Evolutionary conservation across 2,113 vertebrate species (phyloP).

Genomic region (Cololabis saira): DNA sequence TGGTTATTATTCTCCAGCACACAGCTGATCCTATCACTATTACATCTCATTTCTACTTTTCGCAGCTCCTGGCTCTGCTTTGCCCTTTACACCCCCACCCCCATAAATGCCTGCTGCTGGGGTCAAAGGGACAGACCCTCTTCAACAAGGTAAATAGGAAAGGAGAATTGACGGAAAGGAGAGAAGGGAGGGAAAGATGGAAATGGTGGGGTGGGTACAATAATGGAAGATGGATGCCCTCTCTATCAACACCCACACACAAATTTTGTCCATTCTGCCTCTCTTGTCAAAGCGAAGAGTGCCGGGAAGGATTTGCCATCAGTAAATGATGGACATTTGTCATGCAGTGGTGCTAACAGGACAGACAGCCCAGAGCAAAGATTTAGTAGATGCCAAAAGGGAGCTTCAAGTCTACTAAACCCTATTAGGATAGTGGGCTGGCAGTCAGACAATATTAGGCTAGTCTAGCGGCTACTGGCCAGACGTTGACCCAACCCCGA

Average conservation of each 20-base stretch:
- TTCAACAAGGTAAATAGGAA: constrained; percentile 7
- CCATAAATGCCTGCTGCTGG: constrained; percentile 15
- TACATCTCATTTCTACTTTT: constrained; percentile 63
- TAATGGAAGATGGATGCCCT: constrained; percentile 39
- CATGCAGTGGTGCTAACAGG: constrained; percentile 39
- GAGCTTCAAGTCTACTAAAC: constrained; percentile 49
- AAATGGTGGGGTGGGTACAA: constrained; percentile 27
- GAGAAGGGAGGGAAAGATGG: constrained; percentile 26
- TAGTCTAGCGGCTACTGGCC: constrained; percentile 35
- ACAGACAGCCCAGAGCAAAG: constrained; percentile 52
- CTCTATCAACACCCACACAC: constrained; percentile 26
- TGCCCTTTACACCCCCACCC: constrained; percentile 11
- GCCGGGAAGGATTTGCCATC: constrained; percentile 46
- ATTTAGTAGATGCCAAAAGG: constrained; percentile 53
- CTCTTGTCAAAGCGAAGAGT: constrained; percentile 36
- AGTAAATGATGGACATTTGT: constrained; percentile 67
- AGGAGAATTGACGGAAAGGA: constrained; percentile 21
- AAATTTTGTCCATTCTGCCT: constrained; percentile 19
- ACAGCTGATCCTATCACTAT: constrained; percentile 63
- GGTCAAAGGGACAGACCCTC: constrained; percentile 59
- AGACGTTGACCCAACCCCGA: constrained; percentile 52
- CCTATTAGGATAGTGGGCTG: constrained; percentile 52
- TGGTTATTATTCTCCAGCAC: constrained; percentile 61
- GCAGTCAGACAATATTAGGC: constrained; percentile 63
- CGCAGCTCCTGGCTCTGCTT: background rate